Conservation (phyloP, 1,140 invertebrate genomes). For the Pseudomyrmex flavicornis region DNA sequence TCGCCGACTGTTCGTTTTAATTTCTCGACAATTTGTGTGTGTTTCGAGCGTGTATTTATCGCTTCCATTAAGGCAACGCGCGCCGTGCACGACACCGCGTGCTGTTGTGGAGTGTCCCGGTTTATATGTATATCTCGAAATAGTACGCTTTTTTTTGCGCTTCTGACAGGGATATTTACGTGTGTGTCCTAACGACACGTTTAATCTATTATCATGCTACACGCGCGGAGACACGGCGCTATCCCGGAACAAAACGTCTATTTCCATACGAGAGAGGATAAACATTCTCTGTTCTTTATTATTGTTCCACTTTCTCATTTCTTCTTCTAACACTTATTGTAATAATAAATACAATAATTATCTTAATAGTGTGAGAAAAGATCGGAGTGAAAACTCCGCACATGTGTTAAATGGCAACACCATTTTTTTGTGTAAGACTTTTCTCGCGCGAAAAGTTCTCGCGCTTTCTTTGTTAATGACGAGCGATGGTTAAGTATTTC, state of each 20-base stretch:
- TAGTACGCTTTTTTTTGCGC: constrained; percentile 14
- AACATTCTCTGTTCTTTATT: not conserved
- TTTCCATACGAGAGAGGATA: not conserved
- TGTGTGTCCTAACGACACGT: constrained; percentile 28
- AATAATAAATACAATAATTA: too few relatives aligned
- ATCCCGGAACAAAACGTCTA: not conserved
- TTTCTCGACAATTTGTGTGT: constrained; percentile 64
- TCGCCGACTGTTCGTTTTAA: constrained; percentile 39
- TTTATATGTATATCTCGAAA: constrained; percentile 21
- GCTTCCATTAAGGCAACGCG: constrained; percentile 73
- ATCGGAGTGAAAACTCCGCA: too few relatives aligned
- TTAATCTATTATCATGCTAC: constrained; percentile 46
- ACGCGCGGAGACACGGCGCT: not conserved
- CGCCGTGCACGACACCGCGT: constrained; percentile 9
- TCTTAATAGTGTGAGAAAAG: too few relatives aligned
- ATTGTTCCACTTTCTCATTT: not conserved
- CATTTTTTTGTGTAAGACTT: too few relatives aligned
- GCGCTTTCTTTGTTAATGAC: too few relatives aligned
- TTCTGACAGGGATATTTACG: constrained; percentile 34
- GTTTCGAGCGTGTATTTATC: constrained; percentile 72
- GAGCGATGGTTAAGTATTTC: too few relatives aligned
- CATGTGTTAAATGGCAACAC: too few relatives aligned
- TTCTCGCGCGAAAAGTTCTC: too few relatives aligned
- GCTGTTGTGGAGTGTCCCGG: constrained; percentile 23
- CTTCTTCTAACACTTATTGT: not conserved